A percentile compares a stretch with the other conserved stretches of the same genome.
These are phyloP conservation scores for Petromus typicus DNA, from an alignment of 2,113 vertebrate species.

Conservation along the genomic window DNA sequence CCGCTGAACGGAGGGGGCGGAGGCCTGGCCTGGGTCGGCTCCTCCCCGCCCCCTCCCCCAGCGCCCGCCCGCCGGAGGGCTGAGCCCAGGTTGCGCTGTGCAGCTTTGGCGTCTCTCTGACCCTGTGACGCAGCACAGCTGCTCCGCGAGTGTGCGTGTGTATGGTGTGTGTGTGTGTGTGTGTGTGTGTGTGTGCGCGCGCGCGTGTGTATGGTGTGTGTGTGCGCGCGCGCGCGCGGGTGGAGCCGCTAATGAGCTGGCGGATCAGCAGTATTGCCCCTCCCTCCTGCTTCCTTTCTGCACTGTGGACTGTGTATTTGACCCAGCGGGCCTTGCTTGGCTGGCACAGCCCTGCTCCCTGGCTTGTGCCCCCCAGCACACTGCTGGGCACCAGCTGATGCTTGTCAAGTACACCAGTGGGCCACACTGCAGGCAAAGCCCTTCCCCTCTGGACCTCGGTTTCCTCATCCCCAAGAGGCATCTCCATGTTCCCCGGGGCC, in stretches of 20 bases:
- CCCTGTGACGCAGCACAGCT: not conserved
- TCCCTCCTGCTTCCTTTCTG: rapidly evolving
- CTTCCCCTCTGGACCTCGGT: not conserved
- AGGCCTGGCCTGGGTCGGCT: not conserved
- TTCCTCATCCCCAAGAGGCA: not conserved
- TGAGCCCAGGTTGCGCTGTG: not conserved
- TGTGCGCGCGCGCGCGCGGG: no score
- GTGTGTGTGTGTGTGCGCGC: no score
- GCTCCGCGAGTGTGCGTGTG: not conserved
- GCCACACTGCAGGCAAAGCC: rapidly evolving
- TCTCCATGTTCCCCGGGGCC: not conserved
- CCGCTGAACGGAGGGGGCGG: not conserved
- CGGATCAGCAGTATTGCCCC: rapidly evolving
- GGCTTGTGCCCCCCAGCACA: rapidly evolving
- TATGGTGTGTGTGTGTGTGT: not conserved
- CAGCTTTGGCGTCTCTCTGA: not conserved
- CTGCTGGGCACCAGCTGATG: not conserved
- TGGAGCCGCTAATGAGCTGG: not conserved
- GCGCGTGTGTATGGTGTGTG: no score
- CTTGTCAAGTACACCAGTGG: not conserved
- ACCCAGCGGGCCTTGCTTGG: rapidly evolving
- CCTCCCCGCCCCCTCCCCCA: not conserved
- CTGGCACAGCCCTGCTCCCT: not conserved
- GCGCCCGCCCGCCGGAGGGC: not conserved
- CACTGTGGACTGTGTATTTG: not conserved